phyloP scores from a whole-genome alignment of 2,888 invertebrate genomes.

The Paralinhomoeus sp. region DNA sequence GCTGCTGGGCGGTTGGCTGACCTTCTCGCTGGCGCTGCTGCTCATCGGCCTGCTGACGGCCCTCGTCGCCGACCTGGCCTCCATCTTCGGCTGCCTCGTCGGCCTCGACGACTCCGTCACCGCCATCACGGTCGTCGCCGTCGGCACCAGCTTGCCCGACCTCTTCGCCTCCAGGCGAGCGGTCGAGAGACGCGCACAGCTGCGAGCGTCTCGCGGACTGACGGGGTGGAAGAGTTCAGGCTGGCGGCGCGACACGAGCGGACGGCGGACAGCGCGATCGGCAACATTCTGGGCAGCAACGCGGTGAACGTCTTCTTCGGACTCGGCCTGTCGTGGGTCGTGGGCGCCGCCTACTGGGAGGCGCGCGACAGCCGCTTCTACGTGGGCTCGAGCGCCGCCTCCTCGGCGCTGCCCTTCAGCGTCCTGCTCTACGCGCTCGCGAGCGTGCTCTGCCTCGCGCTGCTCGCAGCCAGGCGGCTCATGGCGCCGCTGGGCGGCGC shows the following conservation, averaged over 20 bases:
- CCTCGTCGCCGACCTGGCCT: slow-evolving; percentile 36
- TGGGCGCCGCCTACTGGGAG: slow-evolving; percentile 33
- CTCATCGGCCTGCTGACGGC: slow-evolving; percentile 36
- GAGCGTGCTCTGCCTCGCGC: slow-evolving; percentile 29
- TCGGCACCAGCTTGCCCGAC: slow-evolving; percentile 37
- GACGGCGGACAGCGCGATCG: slow-evolving; percentile 37
- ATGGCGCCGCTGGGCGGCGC: slow-evolving; percentile 30
- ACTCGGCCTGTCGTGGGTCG: slow-evolving; percentile 37
- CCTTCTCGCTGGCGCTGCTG: slow-evolving; percentile 32
- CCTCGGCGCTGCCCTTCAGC: slow-evolving; percentile 31
- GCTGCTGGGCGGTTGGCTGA: slow-evolving; percentile 35
- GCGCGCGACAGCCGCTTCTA: slow-evolving; percentile 18
- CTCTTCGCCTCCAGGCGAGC: slow-evolving; percentile 32
- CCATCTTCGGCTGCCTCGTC: slow-evolving; percentile 36
- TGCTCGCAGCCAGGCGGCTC: slow-evolving; percentile 31
- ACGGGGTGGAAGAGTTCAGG: too few relatives aligned
- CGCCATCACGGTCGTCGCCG: slow-evolving; percentile 35
- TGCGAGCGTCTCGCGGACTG: too few relatives aligned
- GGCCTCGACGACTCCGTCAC: slow-evolving; percentile 35
- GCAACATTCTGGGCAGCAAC: slow-evolving; percentile 39
- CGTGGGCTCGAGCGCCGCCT: slow-evolving; percentile 24
- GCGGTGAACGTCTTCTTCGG: slow-evolving; percentile 40
- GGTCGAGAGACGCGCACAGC: not conserved
- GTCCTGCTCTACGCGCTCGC: slow-evolving; percentile 34
- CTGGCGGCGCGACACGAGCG: slow-evolving; percentile 35